Evolutionary conservation across 2,888 invertebrate genomes (phyloP), one percentile per base, ranked within the genome.

Genomic region (Latheticus oryzae): DNA sequence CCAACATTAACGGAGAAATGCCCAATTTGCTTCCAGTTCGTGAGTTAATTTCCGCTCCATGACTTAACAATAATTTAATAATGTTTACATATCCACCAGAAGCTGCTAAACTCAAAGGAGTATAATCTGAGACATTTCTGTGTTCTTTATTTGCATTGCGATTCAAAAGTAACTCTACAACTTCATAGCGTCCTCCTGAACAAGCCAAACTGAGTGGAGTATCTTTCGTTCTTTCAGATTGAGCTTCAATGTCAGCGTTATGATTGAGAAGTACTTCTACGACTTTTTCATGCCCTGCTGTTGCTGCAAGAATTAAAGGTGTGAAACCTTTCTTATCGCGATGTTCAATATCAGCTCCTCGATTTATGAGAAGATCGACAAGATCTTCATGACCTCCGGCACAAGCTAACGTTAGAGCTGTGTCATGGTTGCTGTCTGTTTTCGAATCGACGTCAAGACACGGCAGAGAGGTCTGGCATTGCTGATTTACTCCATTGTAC

Each of bases 41-140:
- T 8, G 98, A 98, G 82, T 99, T 99, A 67, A 99, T 99, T 80
- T 99, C 99, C 30, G 98, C 98, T 70, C 96, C 97, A 78, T 95
- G 91, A 73, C 88, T 91, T 33, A 99, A 82, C 62, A 99, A 82
- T 60, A 99, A 84, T 72, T 96, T 91, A 71, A 99, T 98, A 73
- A 99, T 98, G 78, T 98, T 97, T 48, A 97, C 97, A 79, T 97
- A 98, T 12, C 98, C 98, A 21, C 97, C 98, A 19, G 96, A 97
- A 7, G 98, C 98, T 11, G 99, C 99, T 62, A 99, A 84, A 76
- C 97, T 97, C n/a, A 99, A 84, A 1, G 99, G 99, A 5, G 99
- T 99, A 77, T 99, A 99, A 80, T 99, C 99, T 13, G 97, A 97
- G 8, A 98, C 97, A 80, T 99, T 99, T 50, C 98, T 88, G 79